These are phyloP conservation scores for Rhingia rostrata DNA, from an alignment of 2,888 invertebrate genomes.

Conservation along the genomic window DNA sequence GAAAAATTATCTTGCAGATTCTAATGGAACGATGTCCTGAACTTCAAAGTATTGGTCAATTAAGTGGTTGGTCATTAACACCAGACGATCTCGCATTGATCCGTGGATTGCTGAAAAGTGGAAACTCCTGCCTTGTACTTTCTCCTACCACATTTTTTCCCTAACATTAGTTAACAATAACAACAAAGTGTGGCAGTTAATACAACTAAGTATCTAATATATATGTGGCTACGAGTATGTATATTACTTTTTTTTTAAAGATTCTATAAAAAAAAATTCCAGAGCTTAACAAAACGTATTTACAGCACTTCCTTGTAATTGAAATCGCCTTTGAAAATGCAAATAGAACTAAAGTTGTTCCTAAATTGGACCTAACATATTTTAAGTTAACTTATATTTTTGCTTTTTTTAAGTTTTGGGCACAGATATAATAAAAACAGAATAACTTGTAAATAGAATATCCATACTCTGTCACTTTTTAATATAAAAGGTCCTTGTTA, in stretches of 20 bases:
- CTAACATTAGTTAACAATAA: slow-evolving; percentile 75
- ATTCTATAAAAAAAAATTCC: too few relatives aligned
- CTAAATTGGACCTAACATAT: too few relatives aligned
- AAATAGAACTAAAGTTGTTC: too few relatives aligned
- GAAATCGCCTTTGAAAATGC: too few relatives aligned
- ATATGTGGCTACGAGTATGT: slow-evolving; percentile 1
- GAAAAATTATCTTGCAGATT: slow-evolving; percentile 78
- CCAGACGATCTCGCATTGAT: slow-evolving; percentile 88
- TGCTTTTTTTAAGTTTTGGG: background rate
- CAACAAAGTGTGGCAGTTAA: slow-evolving; percentile 50
- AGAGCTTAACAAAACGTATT: too few relatives aligned
- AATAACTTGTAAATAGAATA: too few relatives aligned
- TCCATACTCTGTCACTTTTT: too few relatives aligned
- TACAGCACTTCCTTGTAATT: background rate
- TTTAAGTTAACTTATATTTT: too few relatives aligned
- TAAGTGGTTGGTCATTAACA: slow-evolving; percentile 87
- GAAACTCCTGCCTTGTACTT: slow-evolving; percentile 87
- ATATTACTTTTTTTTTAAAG: background rate
- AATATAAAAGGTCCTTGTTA: too few relatives aligned
- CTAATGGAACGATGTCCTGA: slow-evolving; percentile 88
- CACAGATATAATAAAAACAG: too few relatives aligned
- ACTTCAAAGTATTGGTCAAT: slow-evolving; percentile 86
- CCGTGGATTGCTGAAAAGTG: slow-evolving; percentile 86
- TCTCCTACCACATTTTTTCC: slow-evolving; percentile 85
- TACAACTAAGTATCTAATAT: slow-evolving; percentile 1